Conservation (phyloP, 2,888 invertebrate genomes). For the Drosophila koepferae region DNA sequence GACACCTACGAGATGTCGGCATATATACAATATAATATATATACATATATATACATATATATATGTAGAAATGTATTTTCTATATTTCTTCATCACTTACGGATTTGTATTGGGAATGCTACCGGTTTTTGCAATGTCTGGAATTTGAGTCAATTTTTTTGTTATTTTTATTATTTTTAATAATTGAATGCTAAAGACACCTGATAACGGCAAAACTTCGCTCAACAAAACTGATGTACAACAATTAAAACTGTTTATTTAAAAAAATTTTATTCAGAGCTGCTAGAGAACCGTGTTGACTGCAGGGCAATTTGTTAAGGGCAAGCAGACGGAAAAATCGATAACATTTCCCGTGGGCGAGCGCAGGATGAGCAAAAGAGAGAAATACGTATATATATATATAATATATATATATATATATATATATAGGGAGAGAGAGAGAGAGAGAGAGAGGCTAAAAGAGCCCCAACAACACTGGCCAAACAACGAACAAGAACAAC, state of each 20-base stretch:
- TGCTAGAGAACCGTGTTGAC: conserved; percentile 39
- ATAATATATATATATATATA: no score
- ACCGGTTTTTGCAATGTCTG: conserved; percentile 50
- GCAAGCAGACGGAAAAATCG: conserved; percentile 65
- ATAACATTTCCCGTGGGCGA: conserved; percentile 55
- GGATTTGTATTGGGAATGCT: conserved; percentile 30
- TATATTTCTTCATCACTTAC: conserved; percentile 39
- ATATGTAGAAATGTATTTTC: background rate
- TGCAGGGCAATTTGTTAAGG: conserved; percentile 49
- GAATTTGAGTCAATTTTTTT: conserved; percentile 10
- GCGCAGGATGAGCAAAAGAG: conserved; percentile 27
- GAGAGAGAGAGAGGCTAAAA: conserved; percentile 6
- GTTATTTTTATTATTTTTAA: conserved; percentile 6
- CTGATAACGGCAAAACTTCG: conserved; percentile 7
- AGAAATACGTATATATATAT: no score
- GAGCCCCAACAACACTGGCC: conserved; percentile 2
- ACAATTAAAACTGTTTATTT: conserved; percentile 17
- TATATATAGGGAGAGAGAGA: background rate
- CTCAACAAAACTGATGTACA: conserved; percentile 6
- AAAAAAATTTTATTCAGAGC: conserved; percentile 18
- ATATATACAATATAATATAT: background rate
- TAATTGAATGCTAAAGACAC: background rate
- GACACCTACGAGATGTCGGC: conserved; percentile 18
- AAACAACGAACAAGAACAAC: conserved; percentile 23
- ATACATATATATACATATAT: no score